These are phyloP conservation scores for Lytechinus variegatus DNA, from an alignment of 35 echinoderm and acorn worm genomes.

Conservation along the genomic window DNA sequence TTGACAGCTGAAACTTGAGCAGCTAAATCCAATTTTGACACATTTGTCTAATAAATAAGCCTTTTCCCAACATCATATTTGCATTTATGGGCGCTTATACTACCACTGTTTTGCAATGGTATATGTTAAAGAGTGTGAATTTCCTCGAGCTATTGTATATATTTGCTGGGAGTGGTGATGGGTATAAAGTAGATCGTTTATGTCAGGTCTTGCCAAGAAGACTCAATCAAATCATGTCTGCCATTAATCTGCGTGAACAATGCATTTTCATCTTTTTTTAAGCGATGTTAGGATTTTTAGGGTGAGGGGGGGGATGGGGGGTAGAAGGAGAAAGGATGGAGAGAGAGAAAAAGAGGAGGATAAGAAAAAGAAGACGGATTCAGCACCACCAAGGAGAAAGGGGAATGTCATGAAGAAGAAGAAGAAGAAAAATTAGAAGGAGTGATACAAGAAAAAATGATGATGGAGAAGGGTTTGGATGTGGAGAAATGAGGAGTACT, in stretches of 20 bases:
- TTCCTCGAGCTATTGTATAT: background rate
- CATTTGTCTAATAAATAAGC: background rate
- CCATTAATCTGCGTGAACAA: no score
- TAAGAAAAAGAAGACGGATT: background rate
- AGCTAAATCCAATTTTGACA: background rate
- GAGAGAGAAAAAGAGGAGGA: background rate
- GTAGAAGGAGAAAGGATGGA: background rate
- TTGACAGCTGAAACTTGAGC: background rate
- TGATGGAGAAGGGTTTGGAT: no score
- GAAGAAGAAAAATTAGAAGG: background rate
- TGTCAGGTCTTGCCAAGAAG: background rate
- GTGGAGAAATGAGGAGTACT: no score
- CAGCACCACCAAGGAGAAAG: background rate
- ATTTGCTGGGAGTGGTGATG: background rate
- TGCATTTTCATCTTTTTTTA: no score
- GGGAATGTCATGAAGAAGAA: background rate
- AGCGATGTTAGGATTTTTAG: background rate
- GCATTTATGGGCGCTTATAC: background rate
- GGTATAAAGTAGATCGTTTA: background rate
- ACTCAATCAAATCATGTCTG: background rate
- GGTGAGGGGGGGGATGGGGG: background rate
- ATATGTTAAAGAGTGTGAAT: background rate
- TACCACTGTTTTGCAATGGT: background rate
- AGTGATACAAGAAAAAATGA: no score
- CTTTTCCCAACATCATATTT: background rate